A percentile compares a stretch with the other conserved stretches of the same genome.
phyloP scores from a whole-genome alignment of 2,888 invertebrate species.

The Euproctis similis region DNA sequence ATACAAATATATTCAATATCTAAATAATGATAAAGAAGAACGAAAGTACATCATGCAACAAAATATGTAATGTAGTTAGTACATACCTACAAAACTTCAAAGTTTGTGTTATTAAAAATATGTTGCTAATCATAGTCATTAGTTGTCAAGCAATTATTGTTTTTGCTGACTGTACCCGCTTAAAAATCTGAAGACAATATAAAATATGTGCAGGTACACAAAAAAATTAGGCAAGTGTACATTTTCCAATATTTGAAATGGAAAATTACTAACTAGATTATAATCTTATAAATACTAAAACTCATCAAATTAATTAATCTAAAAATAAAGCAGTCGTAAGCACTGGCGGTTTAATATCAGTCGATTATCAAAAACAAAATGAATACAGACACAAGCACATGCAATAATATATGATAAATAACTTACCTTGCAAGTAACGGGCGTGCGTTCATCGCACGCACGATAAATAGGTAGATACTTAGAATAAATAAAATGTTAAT shows the following conservation, averaged over 20 bases:
- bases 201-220: conserved; percentile 18
- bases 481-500: conserved; percentile 44
- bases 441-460: conserved; percentile 54
- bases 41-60: conserved; percentile 15
- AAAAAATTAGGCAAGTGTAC: conserved; percentile 2
- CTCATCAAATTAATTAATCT: not conserved
- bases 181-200: conserved; percentile 15
- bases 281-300: not conserved
- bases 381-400: conserved; percentile 22
- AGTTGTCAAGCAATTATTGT: conserved; percentile 19
- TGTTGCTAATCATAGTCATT: conserved; percentile 13
- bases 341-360: conserved; percentile 21
- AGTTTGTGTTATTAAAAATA: conserved; percentile 18
- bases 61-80: conserved; percentile 14
- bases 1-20: not conserved
- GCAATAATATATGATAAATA: conserved; percentile 29
- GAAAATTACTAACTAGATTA: conserved; percentile 3
- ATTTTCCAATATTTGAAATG: not conserved
- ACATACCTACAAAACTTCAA: conserved; percentile 21
- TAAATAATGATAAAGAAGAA: conserved; percentile 11
- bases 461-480: conserved; percentile 33
- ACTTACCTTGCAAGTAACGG: conserved; percentile 60
- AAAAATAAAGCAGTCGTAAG: conserved; percentile 35
- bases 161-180: conserved; percentile 22
- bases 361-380: conserved; percentile 18